Evolutionary conservation across 2,113 vertebrate genomes (phyloP).

Genomic region (Oncorhynchus mykiss): DNA sequence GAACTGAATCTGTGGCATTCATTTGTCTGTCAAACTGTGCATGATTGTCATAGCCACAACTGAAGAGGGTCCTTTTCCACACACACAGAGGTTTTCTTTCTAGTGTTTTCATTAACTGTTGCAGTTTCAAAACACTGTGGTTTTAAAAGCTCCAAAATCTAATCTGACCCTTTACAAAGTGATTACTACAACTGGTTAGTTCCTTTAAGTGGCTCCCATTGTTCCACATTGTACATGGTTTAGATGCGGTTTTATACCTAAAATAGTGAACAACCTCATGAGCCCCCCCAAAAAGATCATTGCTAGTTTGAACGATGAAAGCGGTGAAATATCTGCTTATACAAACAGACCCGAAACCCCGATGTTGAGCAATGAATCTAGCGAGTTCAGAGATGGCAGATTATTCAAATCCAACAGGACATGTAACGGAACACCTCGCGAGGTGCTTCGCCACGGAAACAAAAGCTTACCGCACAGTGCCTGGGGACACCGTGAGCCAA

Average conservation of each 20-base stretch:
- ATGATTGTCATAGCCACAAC: conserved; percentile 1
- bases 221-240: background rate
- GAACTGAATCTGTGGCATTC: background rate
- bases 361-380: background rate
- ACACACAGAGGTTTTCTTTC: background rate
- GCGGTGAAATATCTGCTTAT: background rate
- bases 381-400: conserved; percentile 12
- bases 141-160: background rate
- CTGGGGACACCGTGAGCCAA: conserved; percentile 15
- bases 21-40: conserved; percentile 2
- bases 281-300: background rate
- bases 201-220: background rate
- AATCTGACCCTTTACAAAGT: background rate
- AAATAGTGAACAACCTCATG: background rate
- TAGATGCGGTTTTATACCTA: too few species aligned
- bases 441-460: conserved; percentile 14
- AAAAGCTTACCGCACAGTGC: background rate
- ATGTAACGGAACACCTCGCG: conserved; percentile 19
- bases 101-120: background rate
- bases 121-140: background rate
- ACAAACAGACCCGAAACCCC: background rate
- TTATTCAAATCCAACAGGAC: conserved; percentile 23
- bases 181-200: background rate
- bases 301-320: background rate
- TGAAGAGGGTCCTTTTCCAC: background rate